Conservation (phyloP, 2,113 vertebrate genomes). For the Tapirus terrestris region DNA sequence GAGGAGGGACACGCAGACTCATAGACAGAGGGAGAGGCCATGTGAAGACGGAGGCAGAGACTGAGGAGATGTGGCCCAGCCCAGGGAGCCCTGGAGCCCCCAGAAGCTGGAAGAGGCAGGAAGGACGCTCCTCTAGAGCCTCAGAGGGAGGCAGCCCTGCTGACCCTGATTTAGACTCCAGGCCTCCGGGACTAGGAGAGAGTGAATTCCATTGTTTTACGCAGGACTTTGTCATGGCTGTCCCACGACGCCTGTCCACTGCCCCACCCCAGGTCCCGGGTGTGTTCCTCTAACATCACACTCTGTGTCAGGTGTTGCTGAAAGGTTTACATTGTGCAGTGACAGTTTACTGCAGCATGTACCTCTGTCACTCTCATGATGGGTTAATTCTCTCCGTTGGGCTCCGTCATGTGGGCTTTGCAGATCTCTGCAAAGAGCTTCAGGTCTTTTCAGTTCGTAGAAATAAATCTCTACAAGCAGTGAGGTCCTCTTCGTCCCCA, state of each 20-base stretch:
- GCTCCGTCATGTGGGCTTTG: rapidly evolving
- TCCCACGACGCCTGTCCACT: background rate
- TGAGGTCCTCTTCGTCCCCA: background rate
- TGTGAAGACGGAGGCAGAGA: too few relatives aligned
- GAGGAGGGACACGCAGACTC: too few relatives aligned
- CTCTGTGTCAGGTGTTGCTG: background rate
- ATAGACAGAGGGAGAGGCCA: too few relatives aligned
- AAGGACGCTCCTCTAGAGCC: too few relatives aligned
- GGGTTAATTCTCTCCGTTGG: background rate
- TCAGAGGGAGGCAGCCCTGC: too few relatives aligned
- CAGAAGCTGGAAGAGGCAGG: too few relatives aligned
- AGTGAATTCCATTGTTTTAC: too few relatives aligned
- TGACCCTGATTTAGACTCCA: too few relatives aligned
- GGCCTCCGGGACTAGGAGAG: too few relatives aligned
- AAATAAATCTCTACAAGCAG: rapidly evolving
- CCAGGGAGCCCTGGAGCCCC: too few relatives aligned
- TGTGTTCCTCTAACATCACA: background rate
- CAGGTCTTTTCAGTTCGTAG: background rate
- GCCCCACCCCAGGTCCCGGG: too few relatives aligned
- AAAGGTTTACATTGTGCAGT: rapidly evolving
- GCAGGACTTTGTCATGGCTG: background rate
- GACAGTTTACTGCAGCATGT: rapidly evolving
- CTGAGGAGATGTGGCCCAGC: too few relatives aligned
- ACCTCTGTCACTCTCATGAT: rapidly evolving
- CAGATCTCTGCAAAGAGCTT: rapidly evolving